Evolutionary conservation across 92 coral and sea anemone species (phyloP).

Genomic region (Pocillopora meandrina): DNA sequence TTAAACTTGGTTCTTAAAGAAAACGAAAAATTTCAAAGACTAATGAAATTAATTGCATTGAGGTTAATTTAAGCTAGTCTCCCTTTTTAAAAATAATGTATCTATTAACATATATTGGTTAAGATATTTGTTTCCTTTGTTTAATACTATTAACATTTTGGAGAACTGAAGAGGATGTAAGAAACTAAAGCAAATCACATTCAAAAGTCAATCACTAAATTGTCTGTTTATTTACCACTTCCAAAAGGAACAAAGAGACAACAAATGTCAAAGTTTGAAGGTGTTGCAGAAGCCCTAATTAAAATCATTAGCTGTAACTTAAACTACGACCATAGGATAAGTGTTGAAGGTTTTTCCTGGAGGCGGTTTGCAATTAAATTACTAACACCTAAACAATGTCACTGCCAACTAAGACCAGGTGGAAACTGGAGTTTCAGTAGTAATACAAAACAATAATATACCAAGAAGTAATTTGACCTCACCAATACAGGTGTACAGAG

Average conservation of each 20-base stretch:
- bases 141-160: too few relatives aligned
- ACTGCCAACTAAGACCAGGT: neutral
- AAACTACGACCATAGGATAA: neutral
- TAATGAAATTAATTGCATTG: too few relatives aligned
- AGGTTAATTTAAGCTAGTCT: too few relatives aligned
- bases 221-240: slow-evolving; percentile 32
- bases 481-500: neutral
- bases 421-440: neutral
- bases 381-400: slow-evolving; percentile 9
- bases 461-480: slow-evolving; percentile 20
- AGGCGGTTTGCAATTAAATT: neutral
- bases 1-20: too few relatives aligned
- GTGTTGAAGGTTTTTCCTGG: neutral
- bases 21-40: too few relatives aligned
- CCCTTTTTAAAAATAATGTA: too few relatives aligned
- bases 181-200: neutral
- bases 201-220: slow-evolving; percentile 19
- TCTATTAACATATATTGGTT: too few relatives aligned
- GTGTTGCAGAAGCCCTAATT: slow-evolving; percentile 18
- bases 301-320: neutral
- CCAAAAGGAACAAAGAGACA: slow-evolving; percentile 25
- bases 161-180: neutral
- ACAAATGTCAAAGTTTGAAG: slow-evolving; percentile 16
- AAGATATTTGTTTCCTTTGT: too few relatives aligned
- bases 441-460: slow-evolving; percentile 35